Conservation (phyloP, 1,140 invertebrate species). For the Ceratitis capitata region DNA sequence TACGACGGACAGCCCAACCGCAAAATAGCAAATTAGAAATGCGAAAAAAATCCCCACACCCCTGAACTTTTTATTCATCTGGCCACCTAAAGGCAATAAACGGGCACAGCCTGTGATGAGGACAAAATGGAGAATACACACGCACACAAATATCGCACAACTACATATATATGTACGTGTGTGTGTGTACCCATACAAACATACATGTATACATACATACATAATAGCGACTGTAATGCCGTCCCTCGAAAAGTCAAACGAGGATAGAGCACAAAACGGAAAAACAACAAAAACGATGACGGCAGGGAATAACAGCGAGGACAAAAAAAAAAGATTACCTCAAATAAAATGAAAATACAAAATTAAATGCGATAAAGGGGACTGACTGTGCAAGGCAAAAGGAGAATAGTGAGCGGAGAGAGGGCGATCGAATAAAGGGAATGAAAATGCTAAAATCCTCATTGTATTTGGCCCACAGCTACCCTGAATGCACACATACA, state of each 20-base stretch:
- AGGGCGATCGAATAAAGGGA: neutral
- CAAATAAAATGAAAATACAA: constrained; percentile 29
- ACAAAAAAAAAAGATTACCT: no score
- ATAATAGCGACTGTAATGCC: neutral
- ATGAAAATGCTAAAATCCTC: constrained; percentile 13
- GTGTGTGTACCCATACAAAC: neutral
- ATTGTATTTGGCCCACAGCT: neutral
- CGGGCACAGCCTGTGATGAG: neutral
- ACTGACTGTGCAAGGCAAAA: no score
- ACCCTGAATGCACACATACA: neutral
- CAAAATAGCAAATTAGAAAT: no score
- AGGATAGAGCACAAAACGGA: neutral
- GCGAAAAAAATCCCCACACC: no score
- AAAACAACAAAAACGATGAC: no score
- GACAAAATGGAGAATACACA: constrained; percentile 31
- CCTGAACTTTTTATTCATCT: no score
- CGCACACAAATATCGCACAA: neutral
- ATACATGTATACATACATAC: neutral
- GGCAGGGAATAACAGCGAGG: constrained; percentile 6
- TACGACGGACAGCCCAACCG: no score
- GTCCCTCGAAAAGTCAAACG: neutral
- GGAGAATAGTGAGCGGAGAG: no score
- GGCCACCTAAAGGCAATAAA: neutral
- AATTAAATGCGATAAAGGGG: neutral
- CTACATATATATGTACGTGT: neutral